Evolutionary conservation across 2,888 invertebrate genomes (phyloP).

Genomic region (Priocnemis perturbator): DNA sequence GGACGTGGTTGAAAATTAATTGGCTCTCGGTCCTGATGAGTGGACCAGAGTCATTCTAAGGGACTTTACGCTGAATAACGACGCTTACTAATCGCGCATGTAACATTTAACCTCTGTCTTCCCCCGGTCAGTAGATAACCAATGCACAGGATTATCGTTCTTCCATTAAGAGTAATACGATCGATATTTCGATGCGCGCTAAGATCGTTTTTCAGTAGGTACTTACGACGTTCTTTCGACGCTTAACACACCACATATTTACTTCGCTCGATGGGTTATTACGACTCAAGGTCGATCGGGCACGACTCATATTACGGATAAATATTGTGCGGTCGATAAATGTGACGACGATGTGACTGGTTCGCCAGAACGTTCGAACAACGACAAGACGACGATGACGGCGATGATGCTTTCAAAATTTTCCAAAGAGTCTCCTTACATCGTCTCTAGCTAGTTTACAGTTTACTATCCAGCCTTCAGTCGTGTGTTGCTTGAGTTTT

Average conservation of each 20-base stretch:
- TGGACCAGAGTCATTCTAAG: too few relatives aligned
- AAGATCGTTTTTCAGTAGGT: slow-evolving; percentile 15
- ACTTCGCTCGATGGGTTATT: background rate
- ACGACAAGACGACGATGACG: slow-evolving; percentile 33
- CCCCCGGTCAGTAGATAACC: slow-evolving; percentile 30
- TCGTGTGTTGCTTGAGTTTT: slow-evolving; percentile 70
- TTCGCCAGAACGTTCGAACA: slow-evolving; percentile 29
- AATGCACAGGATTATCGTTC: slow-evolving; percentile 21
- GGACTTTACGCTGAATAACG: too few relatives aligned
- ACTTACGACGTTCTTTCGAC: background rate
- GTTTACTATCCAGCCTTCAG: slow-evolving; percentile 62
- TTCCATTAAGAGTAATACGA: background rate
- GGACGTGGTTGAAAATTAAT: too few relatives aligned
- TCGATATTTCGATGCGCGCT: background rate
- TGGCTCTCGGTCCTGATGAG: too few relatives aligned
- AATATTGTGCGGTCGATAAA: too few relatives aligned
- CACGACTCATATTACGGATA: background rate
- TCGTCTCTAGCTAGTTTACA: slow-evolving; percentile 66
- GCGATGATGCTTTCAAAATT: slow-evolving; percentile 61
- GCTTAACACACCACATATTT: background rate
- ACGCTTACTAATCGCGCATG: slow-evolving; percentile 6
- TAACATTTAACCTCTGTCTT: slow-evolving; percentile 29
- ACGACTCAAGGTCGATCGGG: slow-evolving; percentile 4
- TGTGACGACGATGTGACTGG: too few relatives aligned
- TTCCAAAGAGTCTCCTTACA: slow-evolving; percentile 68